Evolutionary conservation across 2,797 vertebrate species (phyloP), one percentile per base, ranked within the genome.

Genomic region (Falco biarmicus): DNA sequence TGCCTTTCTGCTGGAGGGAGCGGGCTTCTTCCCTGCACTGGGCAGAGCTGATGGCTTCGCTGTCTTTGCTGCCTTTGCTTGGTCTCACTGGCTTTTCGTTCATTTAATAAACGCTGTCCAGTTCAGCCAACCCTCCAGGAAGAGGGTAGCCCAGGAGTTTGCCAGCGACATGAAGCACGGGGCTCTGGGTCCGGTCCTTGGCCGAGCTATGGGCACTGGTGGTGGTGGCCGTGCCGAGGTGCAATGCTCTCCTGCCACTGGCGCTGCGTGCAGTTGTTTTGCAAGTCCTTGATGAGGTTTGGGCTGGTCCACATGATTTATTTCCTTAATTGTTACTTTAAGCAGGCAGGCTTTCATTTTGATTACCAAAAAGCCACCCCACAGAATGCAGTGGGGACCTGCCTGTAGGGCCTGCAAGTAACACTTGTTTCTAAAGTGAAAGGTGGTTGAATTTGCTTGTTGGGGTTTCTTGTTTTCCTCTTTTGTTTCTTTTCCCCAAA

Each of bases 171-270:
- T 18, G 22, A 45, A 1, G 28, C 32, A 2, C 9, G 29, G 65
- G 41, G 3, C 29, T 16, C 25, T 11, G 45, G 24, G 4, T 31
- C 7, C 0, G 0, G 11, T 91, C 56, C 74, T 70, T 28, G 48
- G 53, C 75, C 4, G 0, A 0, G 4, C 21, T 29, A 53, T 5
- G 8, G 57, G 1, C 54, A 8, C 10, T 0, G 1, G 9, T 4
- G 13, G 2, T 2, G 50, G 37, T 82, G 90, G 31, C 61, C 3
- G 2, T 90, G 75, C 26, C 59, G 9, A 2, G 2, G 37, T 20
- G n/a, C 65, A 16, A 32, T 2, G 0, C n/a, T 59, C 65, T 65
- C 47, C 57, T 54, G 14, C 45, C 63, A 1, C 32, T 1, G 13
- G 45, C 31, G 24, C 29, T 4, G 5, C 3, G 3, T n/a, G 77